Evolutionary conservation across 2,888 invertebrate species (phyloP).

Genomic region (Ctenicera cuprea): DNA sequence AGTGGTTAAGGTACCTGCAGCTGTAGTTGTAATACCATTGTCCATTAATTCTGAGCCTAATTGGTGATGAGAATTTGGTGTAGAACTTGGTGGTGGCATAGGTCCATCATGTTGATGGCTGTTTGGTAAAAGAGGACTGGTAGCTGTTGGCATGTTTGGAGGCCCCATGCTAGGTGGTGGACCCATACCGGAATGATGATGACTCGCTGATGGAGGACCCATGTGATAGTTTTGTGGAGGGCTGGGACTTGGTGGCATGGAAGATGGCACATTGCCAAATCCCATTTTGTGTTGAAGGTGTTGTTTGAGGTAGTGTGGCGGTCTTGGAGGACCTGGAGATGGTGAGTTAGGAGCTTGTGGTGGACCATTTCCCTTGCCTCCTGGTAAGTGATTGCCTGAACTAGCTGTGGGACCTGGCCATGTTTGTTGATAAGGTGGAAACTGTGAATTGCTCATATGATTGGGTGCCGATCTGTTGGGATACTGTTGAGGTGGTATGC

Average conservation of each 20-base stretch:
- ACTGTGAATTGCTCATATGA: slow-evolving; percentile 74
- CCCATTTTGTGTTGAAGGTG: slow-evolving; percentile 84
- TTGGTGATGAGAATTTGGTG: slow-evolving; percentile 71
- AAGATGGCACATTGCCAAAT: slow-evolving; percentile 72
- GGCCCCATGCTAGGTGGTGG: slow-evolving; percentile 77
- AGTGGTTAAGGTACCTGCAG: slow-evolving; percentile 73
- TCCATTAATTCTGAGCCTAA: slow-evolving; percentile 73
- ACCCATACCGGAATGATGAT: slow-evolving; percentile 73
- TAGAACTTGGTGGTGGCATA: slow-evolving; percentile 77
- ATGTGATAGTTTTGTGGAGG: slow-evolving; percentile 76
- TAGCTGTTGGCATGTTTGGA: slow-evolving; percentile 80
- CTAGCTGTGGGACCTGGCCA: slow-evolving; percentile 65
- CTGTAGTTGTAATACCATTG: slow-evolving; percentile 77
- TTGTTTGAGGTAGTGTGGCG: slow-evolving; percentile 81
- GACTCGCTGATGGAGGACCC: slow-evolving; percentile 77
- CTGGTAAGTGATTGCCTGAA: slow-evolving; percentile 60
- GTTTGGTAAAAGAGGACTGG: slow-evolving; percentile 70
- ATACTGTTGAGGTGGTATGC: slow-evolving; percentile 73
- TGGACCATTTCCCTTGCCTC: slow-evolving; percentile 66
- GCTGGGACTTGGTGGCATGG: slow-evolving; percentile 78
- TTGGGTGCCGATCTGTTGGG: slow-evolving; percentile 76
- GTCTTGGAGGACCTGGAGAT: slow-evolving; percentile 74
- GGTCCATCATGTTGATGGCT: slow-evolving; percentile 70
- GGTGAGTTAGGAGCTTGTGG: slow-evolving; percentile 73
- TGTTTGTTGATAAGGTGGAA: slow-evolving; percentile 69